phyloP scores from a whole-genome alignment of 2,888 invertebrate species.

The Tuberolachnus salignus region DNA sequence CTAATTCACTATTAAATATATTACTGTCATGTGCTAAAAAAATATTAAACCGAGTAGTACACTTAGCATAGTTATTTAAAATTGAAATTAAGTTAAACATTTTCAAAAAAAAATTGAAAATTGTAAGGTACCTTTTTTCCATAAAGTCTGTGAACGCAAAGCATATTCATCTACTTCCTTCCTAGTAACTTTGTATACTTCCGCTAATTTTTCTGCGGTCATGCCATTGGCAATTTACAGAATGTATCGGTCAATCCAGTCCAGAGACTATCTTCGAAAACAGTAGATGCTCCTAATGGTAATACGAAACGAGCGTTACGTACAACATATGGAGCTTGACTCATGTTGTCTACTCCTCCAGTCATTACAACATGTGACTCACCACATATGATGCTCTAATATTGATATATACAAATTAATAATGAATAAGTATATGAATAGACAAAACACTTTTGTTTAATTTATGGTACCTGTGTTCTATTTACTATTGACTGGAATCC shows the following conservation, averaged over 20 bases:
- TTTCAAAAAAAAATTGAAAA: not conserved
- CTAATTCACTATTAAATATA: constrained; percentile 86
- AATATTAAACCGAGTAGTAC: not conserved
- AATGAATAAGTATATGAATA: not conserved
- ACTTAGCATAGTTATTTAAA: not conserved
- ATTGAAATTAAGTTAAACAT: too few species aligned
- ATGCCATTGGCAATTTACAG: constrained; percentile 92
- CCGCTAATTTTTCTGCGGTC: constrained; percentile 92
- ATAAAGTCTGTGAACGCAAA: constrained; percentile 80
- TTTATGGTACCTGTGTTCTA: constrained; percentile 78
- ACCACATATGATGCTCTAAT: constrained; percentile 83
- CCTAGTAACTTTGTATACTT: constrained; percentile 78
- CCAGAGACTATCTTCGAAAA: constrained; percentile 93
- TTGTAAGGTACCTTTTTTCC: constrained; percentile 75
- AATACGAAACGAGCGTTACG: constrained; percentile 88
- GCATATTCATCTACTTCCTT: constrained; percentile 87
- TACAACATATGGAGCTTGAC: constrained; percentile 84
- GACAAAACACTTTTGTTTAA: not conserved
- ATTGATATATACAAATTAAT: constrained; percentile 59
- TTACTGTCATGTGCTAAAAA: constrained; percentile 82
- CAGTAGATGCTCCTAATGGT: constrained; percentile 75
- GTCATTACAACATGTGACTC: constrained; percentile 81
- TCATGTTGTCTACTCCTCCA: constrained; percentile 96
- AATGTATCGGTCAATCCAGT: constrained; percentile 81
- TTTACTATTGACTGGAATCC: constrained; percentile 95